phyloP scores from a whole-genome alignment of 1,140 invertebrate species.

The Forficula auricularia region DNA sequence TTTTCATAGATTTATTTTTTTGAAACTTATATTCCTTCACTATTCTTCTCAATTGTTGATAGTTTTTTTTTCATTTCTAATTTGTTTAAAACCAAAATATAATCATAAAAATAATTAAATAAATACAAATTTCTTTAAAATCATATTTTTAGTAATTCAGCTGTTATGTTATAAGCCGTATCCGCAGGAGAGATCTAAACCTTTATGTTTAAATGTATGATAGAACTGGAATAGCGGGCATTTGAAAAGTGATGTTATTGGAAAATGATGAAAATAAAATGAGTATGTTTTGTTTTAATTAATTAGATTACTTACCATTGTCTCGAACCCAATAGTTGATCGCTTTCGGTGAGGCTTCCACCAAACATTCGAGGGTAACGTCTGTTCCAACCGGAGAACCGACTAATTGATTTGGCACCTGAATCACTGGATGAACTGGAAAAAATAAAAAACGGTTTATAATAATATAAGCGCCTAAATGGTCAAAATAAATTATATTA shows the following conservation, averaged over 20 bases:
- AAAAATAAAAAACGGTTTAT: slow-evolving; percentile 12
- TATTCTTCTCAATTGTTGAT: too few relatives aligned
- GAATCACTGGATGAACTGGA: slow-evolving; percentile 71
- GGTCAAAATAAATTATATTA: not conserved
- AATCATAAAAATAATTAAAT: too few relatives aligned
- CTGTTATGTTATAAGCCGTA: too few relatives aligned
- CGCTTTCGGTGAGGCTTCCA: slow-evolving; percentile 73
- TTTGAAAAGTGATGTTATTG: not conserved
- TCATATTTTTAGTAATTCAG: too few relatives aligned
- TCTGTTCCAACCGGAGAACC: slow-evolving; percentile 71
- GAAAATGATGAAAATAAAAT: slow-evolving; percentile 4
- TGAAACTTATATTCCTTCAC: too few relatives aligned
- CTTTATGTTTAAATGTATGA: slow-evolving; percentile 1
- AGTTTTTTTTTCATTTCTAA: too few relatives aligned
- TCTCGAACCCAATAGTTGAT: slow-evolving; percentile 77
- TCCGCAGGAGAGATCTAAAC: too few relatives aligned
- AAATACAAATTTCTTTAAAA: too few relatives aligned
- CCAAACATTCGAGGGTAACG: slow-evolving; percentile 72
- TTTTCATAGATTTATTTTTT: too few relatives aligned
- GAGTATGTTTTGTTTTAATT: not conserved
- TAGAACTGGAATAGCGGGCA: not conserved
- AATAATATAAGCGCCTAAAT: not conserved
- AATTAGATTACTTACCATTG: slow-evolving; percentile 51
- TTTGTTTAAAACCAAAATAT: too few relatives aligned
- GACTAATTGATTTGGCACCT: slow-evolving; percentile 74